Evolutionary conservation across 2,113 vertebrate genomes (phyloP), one percentile per base, ranked within the genome.

Genomic region (Mola mola): DNA sequence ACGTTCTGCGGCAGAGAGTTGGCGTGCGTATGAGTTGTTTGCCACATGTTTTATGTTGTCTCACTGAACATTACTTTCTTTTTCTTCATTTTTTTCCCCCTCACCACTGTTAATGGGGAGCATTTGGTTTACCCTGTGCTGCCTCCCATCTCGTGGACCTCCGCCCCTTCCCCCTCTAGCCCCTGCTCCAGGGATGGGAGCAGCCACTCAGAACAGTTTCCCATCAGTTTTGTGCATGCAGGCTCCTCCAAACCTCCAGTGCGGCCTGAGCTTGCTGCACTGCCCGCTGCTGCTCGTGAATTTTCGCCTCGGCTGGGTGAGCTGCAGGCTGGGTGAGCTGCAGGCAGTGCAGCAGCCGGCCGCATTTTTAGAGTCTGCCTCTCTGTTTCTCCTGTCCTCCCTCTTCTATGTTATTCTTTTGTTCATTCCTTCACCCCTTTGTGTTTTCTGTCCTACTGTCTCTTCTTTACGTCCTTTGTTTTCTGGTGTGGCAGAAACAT

Each of bases 161-260:
- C 73, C n/a, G 9, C 41, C 90, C 90, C 83, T 87, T 87, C 8
- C 87, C 88, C 78, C 93, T 93, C 93, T 91, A 89, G 91, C 91
- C 91, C 72, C 90, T 92, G 91, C 92, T 76, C 90, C 93, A 93
- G 93, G 37, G 95, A 93, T 95, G 89, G 93, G 94, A 88, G 91
- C 93, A 94, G 94, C 94, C 94, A 93, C 87, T 31, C 87, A 93
- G 94, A 94, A 73, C 93, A 85, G 95, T 95, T 95, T 96, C 95
- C 95, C 95, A 95, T 96, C 95, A 96, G 95, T 96, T 96, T 95
- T 96, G 95, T 96, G 95, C 95, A 93, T 92, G 93, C 95, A 96
- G 95, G 95, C 91, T 91, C 75, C 72, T 52, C 72, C 34, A 25
- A 21, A 51, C 52, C 82, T 62, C 65, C 71, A 62, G 74, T 74